Percentiles rank a stretch among this genome's conserved stretches.
phyloP scores from a whole-genome alignment of 1,140 invertebrate genomes.

The Magallana angulata region DNA sequence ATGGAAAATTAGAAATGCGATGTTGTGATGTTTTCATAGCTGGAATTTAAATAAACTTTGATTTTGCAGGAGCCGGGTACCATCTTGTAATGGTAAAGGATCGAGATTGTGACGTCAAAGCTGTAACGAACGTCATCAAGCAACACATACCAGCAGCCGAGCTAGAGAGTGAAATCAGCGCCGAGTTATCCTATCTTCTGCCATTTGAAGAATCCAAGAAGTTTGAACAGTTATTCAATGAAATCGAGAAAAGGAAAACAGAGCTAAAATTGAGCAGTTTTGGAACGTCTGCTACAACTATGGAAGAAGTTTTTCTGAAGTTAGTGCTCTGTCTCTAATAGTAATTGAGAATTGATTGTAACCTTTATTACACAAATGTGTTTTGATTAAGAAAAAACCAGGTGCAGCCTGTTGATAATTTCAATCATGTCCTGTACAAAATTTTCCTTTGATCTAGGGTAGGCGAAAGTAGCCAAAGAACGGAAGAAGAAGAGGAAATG shows the following conservation, averaged over 20 bases:
- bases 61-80: conserved; percentile 71
- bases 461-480: conserved; percentile 4
- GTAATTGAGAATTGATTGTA: too few species aligned
- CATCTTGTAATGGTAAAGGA: conserved; percentile 74
- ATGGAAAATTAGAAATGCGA: too few species aligned
- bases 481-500: background rate
- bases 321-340: conserved; percentile 75
- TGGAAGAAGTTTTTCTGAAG: conserved; percentile 93
- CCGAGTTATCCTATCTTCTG: conserved; percentile 74
- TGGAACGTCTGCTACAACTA: conserved; percentile 88
- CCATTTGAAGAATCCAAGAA: conserved; percentile 72
- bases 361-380: too few species aligned
- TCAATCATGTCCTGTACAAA: too few species aligned
- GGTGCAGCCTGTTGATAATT: too few species aligned
- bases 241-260: conserved; percentile 83
- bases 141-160: conserved; percentile 64
- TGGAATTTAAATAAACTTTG: too few species aligned
- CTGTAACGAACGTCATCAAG: conserved; percentile 66
- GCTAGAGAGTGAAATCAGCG: conserved; percentile 73
- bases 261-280: conserved; percentile 86
- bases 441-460: background rate
- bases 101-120: conserved; percentile 80
- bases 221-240: conserved; percentile 82
- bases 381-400: too few species aligned
- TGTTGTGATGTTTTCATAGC: too few species aligned